Evolutionary conservation across 2,113 vertebrate species (phyloP).

Genomic region (Aspidoscelis tigris): DNA sequence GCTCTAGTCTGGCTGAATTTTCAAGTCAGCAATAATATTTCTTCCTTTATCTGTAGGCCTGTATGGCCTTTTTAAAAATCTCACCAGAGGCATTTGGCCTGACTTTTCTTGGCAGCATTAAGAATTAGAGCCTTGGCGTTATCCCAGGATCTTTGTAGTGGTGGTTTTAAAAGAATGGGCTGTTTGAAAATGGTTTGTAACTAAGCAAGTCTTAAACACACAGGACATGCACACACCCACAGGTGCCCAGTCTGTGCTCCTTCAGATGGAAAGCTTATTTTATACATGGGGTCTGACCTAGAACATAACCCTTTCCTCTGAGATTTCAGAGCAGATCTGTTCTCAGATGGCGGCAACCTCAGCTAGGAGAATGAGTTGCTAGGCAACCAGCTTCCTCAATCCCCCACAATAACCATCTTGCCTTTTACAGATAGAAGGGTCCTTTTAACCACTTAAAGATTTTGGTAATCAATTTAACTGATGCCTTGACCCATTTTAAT

Average conservation of each 20-base stretch:
- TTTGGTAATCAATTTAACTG: slow-evolving; percentile 20
- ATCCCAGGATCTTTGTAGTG: slow-evolving; percentile 5
- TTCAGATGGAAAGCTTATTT: too few relatives aligned
- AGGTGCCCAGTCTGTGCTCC: not conserved
- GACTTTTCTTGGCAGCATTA: slow-evolving; percentile 30
- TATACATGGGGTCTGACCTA: slow-evolving; percentile 11
- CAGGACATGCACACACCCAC: not conserved
- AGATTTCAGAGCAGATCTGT: not conserved
- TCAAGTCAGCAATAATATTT: slow-evolving; percentile 10
- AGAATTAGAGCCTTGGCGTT: slow-evolving; percentile 20
- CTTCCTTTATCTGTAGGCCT: slow-evolving; percentile 17
- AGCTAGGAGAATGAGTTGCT: slow-evolving; percentile 33
- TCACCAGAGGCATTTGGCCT: slow-evolving; percentile 36
- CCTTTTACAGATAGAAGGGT: not conserved
- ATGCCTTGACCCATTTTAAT: slow-evolving; percentile 13
- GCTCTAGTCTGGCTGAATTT: not conserved
- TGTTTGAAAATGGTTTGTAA: slow-evolving; percentile 13
- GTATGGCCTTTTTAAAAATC: slow-evolving; percentile 17
- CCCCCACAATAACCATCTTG: slow-evolving; percentile 8
- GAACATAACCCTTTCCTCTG: slow-evolving; percentile 6
- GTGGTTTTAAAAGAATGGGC: slow-evolving; percentile 31
- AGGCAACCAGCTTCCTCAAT: slow-evolving; percentile 38
- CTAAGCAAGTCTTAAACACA: not conserved
- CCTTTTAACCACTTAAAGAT: slow-evolving; percentile 23
- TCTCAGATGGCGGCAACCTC: slow-evolving; percentile 28